phyloP scores from a whole-genome alignment of 2,113 vertebrate genomes.

The Coptodon rendalli region DNA sequence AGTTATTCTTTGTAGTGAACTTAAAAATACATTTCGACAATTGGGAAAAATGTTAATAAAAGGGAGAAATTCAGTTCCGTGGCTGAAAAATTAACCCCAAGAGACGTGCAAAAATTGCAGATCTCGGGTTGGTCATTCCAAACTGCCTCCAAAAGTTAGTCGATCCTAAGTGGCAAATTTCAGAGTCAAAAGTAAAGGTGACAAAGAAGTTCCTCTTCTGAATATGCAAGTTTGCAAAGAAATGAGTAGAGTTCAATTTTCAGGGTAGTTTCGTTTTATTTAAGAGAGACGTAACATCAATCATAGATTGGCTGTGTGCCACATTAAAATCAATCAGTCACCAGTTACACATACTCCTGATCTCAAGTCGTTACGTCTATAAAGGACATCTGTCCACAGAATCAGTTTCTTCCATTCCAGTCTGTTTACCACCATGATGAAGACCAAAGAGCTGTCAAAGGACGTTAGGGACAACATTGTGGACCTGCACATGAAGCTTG shows the following conservation, averaged over 20 bases:
- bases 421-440: neutral
- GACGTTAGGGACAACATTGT: neutral
- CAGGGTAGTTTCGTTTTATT: neutral
- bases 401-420: neutral
- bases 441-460: neutral
- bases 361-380: neutral
- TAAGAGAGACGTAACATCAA: neutral
- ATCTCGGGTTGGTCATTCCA: rapidly evolving
- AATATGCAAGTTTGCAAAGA: neutral
- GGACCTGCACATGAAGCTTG: neutral
- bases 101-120: neutral
- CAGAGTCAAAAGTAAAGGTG: neutral
- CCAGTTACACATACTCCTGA: neutral
- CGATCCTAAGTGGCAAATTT: neutral
- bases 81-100: neutral
- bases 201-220: neutral
- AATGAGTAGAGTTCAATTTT: neutral
- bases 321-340: neutral
- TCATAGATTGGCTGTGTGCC: neutral
- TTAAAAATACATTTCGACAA: neutral
- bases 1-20: neutral
- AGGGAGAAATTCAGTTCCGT: neutral
- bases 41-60: neutral
- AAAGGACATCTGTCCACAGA: neutral
- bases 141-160: neutral